Evolutionary conservation across 2,113 vertebrate species (phyloP), one percentile per base, ranked within the genome.

Genomic region (Otis tarda): DNA sequence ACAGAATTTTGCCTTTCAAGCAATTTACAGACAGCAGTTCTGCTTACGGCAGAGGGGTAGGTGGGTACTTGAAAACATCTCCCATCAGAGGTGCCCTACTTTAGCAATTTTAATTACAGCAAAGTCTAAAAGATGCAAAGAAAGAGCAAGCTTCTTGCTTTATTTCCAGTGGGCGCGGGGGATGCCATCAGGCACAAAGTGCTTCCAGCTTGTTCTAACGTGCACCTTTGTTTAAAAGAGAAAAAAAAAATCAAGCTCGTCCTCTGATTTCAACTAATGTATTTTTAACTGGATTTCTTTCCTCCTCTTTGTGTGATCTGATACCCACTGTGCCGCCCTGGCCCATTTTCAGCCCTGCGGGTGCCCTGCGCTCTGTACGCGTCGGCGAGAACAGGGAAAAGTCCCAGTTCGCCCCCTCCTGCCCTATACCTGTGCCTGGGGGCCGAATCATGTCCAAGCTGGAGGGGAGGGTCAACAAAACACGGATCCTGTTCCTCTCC

Each of bases 211-310:
- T 97, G 91, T 95, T 96, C 90, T 93, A 95, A 93, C 90, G 70
- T 91, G 89, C 97, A 98, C 96, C 97, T 97, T 97, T 98, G 97
- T 97, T 97, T 98, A 97, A 98, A 98, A 98, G 92, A 95, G 97
- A 96, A 94, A 94, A 91, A 95, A 94, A 89, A 88, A 96, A 97
- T 98, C 87, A 98, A 98, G 90, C 93, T 97, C 93, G 96, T 97
- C 98, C 94, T 98, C 97, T 98, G 96, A 98, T 98, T 95, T 90
- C 92, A 95, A 60, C 74, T 90, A 83, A 96, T 96, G 97, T 97
- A 87, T 95, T 95, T 95, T 90, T 79, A 96, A 95, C 95, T 30
- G 77, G 64, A 84, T 91, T 92, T 93, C 76, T 95, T 89, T 63
- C 83, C 88, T 79, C 43, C 84, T 73, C 60, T 86, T 82, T 88